phyloP scores from a whole-genome alignment of 2,797 vertebrate species.

The Fundulus diaphanus region DNA sequence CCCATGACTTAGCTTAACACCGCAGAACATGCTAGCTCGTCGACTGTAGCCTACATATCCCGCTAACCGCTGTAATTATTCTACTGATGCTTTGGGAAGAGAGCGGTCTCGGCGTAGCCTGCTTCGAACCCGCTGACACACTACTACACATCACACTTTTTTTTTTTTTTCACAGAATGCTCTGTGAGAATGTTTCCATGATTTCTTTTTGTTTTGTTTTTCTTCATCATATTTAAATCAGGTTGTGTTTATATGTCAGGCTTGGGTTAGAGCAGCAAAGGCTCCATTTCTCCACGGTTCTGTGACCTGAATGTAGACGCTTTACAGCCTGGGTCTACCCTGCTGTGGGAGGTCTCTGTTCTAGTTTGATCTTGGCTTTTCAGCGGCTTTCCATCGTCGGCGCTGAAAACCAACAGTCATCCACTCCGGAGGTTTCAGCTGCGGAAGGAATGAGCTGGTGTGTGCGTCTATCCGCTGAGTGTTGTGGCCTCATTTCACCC shows the following conservation, averaged over 20 bases:
- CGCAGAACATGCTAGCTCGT: slow-evolving; percentile 33
- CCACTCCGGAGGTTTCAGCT: neutral
- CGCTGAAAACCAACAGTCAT: neutral
- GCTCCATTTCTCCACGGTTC: neutral
- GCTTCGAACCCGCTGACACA: slow-evolving; percentile 25
- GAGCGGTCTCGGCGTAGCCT: slow-evolving; percentile 13
- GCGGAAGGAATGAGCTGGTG: slow-evolving; percentile 27
- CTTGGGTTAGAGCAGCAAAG: neutral
- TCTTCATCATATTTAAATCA: neutral
- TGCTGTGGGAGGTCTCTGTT: neutral
- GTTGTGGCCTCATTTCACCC: slow-evolving; percentile 51
- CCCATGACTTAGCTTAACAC: slow-evolving; percentile 29
- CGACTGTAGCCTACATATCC: slow-evolving; percentile 13
- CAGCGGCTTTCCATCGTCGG: neutral
- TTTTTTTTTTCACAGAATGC: neutral
- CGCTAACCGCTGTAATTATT: slow-evolving; percentile 9
- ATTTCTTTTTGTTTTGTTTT: neutral
- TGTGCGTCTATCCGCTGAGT: slow-evolving; percentile 50
- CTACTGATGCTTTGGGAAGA: slow-evolving; percentile 27
- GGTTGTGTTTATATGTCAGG: neutral
- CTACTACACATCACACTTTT: slow-evolving; percentile 41
- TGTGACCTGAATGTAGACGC: neutral
- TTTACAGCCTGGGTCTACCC: neutral
- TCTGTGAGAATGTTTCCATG: neutral
- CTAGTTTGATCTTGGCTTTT: neutral